These are phyloP conservation scores for Ophiodon elongatus DNA, from an alignment of 2,113 vertebrate species.

Conservation along the genomic window DNA sequence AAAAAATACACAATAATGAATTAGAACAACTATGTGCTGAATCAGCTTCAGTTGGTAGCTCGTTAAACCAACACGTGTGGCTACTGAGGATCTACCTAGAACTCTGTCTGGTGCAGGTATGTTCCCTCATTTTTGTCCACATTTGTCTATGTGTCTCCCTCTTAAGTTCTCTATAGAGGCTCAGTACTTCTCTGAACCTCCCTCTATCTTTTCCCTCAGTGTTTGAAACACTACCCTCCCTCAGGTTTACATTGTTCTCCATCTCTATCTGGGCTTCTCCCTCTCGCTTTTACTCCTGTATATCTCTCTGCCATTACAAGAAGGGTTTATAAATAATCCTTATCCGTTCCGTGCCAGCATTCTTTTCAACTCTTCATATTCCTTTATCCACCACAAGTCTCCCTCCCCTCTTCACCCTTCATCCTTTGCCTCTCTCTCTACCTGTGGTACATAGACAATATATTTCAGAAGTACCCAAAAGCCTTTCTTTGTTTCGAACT, in stretches of 20 bases:
- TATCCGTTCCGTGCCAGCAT: not conserved
- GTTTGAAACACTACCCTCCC: not conserved
- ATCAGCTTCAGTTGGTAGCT: not conserved
- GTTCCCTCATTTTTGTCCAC: not conserved
- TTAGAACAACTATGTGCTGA: not conserved
- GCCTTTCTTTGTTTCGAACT: not conserved
- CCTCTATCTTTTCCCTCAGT: not conserved
- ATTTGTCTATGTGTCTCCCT: not conserved
- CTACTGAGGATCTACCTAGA: not conserved
- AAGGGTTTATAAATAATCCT: not conserved
- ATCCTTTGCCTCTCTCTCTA: not conserved
- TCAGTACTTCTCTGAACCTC: not conserved
- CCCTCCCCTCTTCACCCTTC: not conserved
- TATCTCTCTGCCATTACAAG: not conserved
- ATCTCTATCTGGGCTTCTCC: not conserved
- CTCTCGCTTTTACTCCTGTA: not conserved
- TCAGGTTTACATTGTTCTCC: not conserved
- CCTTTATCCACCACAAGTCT: not conserved
- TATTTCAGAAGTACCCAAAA: slow-evolving; percentile 3
- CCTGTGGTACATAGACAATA: not conserved
- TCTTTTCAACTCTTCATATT: slow-evolving; percentile 1
- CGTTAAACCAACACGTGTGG: not conserved
- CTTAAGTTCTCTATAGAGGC: not conserved
- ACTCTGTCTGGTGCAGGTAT: not conserved
- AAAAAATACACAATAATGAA: not conserved